Base-by-base conservation (phyloP, 1,140 invertebrate species). In the Drosophila pachea region DNA sequence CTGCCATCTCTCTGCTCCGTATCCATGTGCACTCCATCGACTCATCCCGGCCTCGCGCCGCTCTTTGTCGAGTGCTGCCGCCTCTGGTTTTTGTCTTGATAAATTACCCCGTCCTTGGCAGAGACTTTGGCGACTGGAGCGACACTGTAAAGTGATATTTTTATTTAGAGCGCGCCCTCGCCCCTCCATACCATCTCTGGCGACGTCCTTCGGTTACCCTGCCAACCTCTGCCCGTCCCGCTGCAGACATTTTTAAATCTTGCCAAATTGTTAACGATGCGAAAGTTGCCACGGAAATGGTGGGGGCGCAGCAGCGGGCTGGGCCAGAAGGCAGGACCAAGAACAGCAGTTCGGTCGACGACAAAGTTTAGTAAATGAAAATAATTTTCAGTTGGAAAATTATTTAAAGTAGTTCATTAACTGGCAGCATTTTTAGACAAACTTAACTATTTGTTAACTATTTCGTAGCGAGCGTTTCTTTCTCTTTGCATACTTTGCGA, bases 381-480 rank as follows among this genome's bases (percentile, higher is more conserved):
- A 83, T 83, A 76, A 83, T 83, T 84, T 84, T 73, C 79, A 76
- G 64, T 76, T 76, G 79, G 65, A 76, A 76, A 84, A 84, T 84
- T 84, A 84, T 84, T 84, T 84, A 84, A 84, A 86, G 79, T 76
- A 84, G 81, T 86, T 84, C 79, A 84, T 84, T 84, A 84, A 84
- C 73, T 86, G 79, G 68, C 65, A 58, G 69, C 45, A 72, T 68
- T 71, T 71, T 71, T 71, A 61, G 64, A 66, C 68, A 71, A 71
- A 31, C 60, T 62, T 54, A 72, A 72, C 69, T 53, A 72, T 72
- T 68, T 56, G 52, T 38, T 14, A 72, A 72, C 65, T 68, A 72
- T 68, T 72, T 68, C 47, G 42, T 52, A 62, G 49, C 29, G 8
- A 31, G 3, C 22, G 38, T 32, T 16, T 32, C 8, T 14, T 43